Conservation (phyloP, 2,888 invertebrate species). For the Zootermopsis nevadensis region DNA sequence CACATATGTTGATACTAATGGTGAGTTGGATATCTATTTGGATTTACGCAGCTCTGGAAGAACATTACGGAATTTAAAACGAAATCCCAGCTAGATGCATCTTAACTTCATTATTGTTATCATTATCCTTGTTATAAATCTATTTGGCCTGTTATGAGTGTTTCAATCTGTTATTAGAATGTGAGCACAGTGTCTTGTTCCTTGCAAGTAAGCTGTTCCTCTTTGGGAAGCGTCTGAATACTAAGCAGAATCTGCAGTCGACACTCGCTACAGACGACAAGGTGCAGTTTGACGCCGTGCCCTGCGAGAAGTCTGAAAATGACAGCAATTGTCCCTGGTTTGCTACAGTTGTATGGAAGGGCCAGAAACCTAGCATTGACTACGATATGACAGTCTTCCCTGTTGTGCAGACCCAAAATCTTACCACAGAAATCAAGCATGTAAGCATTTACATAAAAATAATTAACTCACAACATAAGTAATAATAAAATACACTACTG, state of each 20-base stretch:
- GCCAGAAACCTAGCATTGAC: conserved; percentile 54
- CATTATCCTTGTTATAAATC: too few relatives aligned
- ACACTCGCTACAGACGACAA: conserved; percentile 52
- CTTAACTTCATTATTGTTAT: too few relatives aligned
- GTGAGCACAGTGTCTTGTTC: conserved; percentile 54
- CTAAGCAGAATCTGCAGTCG: conserved; percentile 53
- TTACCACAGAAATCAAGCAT: conserved; percentile 6
- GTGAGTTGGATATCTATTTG: background rate
- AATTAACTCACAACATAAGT: background rate
- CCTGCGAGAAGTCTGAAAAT: conserved; percentile 57
- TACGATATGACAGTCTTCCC: conserved; percentile 31
- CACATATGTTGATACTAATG: conserved; percentile 19
- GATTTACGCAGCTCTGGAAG: background rate
- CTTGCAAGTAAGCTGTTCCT: conserved; percentile 56
- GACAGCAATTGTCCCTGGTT: conserved; percentile 55
- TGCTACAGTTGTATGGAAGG: conserved; percentile 57
- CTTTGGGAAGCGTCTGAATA: conserved; percentile 55
- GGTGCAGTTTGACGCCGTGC: conserved; percentile 57
- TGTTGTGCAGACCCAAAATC: background rate
- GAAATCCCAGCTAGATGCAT: background rate
- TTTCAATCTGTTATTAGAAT: background rate
- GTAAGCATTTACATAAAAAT: conserved; percentile 20
- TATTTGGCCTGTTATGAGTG: too few relatives aligned
- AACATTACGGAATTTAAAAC: background rate
- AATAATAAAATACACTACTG: background rate